Evolutionary conservation across 2,797 vertebrate species (phyloP), one percentile per base, ranked within the genome.

Genomic region (Dallia pectoralis): DNA sequence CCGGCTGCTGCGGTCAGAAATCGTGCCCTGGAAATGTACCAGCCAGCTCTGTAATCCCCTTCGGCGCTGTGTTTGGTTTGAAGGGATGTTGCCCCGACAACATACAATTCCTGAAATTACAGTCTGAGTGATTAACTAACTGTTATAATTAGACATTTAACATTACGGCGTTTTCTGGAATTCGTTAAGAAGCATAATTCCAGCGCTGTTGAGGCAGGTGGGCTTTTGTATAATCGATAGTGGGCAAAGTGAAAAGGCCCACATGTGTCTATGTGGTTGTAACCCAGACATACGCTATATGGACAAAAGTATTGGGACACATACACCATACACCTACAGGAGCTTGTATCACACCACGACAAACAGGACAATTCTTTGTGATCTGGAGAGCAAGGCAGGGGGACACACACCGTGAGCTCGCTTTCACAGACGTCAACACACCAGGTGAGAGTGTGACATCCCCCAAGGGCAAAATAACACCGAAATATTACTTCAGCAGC

Each of bases 401-500:
- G n/a, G n/a, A n/a, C n/a, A n/a, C n/a, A 66, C 32, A 69, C 25
- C 19, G 53, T 8, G 56, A 68, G 53, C 65, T 30, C 51, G 67
- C 81, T 80, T 81, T 80, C 80, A 84, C 73, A 73, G 76, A 71
- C 73, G 64, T 66, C 79, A 81, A 74, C 79, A 74, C 76, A 81
- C 77, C 76, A 76, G 79, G 53, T 33, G 22, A 30, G 69, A 77
- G 78, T 79, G 77, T 76, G 79, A 82, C 84, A 78, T 80, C 80
- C 78, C 84, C 25, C 66, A 83, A 74, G 79, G 81, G n/a, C n/a
- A 51, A 70, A 67, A 73, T 79, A 81, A 82, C 76, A 69, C 71
- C 81, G 74, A 81, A 83, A 81, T 81, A 79, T 79, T 67, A 79
- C 77, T 81, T 78, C 69, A 71, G 79, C 81, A 72, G 64, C 64